A percentile compares a stretch with the other conserved stretches of the same genome.
phyloP scores from a whole-genome alignment of 2,797 vertebrate species.

The Falco rusticolus region DNA sequence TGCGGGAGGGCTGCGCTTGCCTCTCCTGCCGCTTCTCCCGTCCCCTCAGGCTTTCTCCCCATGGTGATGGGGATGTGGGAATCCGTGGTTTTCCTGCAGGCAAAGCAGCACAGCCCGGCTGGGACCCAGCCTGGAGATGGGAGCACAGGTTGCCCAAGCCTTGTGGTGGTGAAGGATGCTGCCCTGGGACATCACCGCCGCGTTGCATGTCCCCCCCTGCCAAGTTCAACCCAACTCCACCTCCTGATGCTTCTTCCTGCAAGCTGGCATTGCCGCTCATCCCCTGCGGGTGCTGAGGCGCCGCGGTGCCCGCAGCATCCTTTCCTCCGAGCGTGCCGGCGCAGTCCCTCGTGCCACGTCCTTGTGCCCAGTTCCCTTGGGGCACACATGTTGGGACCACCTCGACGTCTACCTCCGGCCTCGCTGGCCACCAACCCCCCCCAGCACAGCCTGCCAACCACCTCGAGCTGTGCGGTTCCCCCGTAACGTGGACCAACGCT shows the following conservation, averaged over 20 bases:
- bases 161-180: neutral
- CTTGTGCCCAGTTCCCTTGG: accelerated
- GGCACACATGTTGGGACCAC: neutral
- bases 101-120: accelerated
- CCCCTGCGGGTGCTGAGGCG: neutral
- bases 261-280: accelerated
- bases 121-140: neutral
- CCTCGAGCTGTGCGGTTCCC: conserved; percentile 26
- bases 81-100: neutral
- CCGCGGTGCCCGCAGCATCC: neutral
- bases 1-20: neutral
- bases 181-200: neutral
- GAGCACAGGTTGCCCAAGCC: neutral
- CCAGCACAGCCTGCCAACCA: conserved; percentile 25
- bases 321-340: accelerated
- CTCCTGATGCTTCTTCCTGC: neutral
- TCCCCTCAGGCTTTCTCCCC: neutral
- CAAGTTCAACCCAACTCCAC: neutral
- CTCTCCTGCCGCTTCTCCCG: neutral
- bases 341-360: accelerated
- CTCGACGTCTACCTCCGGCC: neutral
- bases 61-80: neutral
- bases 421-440: neutral
- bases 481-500: conserved; percentile 54
- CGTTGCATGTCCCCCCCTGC: accelerated